Evolutionary conservation across 2,113 vertebrate species (phyloP).

Genomic region (Hipposideros armiger): DNA sequence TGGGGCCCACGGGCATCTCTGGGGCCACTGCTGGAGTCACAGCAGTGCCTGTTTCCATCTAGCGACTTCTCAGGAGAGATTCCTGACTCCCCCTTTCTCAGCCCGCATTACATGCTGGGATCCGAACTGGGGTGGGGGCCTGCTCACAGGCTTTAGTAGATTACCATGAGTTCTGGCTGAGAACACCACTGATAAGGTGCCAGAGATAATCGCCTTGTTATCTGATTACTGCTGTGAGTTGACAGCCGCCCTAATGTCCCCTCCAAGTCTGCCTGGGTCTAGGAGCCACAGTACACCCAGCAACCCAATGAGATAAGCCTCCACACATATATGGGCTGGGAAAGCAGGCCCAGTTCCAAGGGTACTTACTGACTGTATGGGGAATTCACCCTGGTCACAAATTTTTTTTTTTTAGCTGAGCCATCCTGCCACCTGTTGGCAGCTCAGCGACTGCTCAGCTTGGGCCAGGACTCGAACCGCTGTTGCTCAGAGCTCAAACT

Average conservation of each 20-base stretch:
- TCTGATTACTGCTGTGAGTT: not conserved
- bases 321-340: accelerated
- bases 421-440: too few relatives aligned
- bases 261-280: not conserved
- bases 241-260: not conserved
- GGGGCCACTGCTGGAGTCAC: not conserved
- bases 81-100: not conserved
- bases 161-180: not conserved
- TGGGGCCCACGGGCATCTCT: not conserved
- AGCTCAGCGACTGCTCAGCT: too few relatives aligned
- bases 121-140: not conserved
- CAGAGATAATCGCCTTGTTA: not conserved
- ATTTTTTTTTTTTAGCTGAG: too few relatives aligned
- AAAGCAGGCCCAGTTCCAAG: not conserved
- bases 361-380: too few relatives aligned
- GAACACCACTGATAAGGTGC: not conserved
- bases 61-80: not conserved
- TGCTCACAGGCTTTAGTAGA: not conserved
- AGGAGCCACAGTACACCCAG: not conserved
- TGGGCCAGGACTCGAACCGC: too few relatives aligned
- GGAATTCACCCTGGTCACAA: not conserved
- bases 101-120: not conserved
- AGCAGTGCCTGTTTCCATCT: not conserved
- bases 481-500: too few relatives aligned
- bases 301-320: not conserved